Conservation (phyloP, 2,113 vertebrate species). For the Festucalex cinctus region DNA sequence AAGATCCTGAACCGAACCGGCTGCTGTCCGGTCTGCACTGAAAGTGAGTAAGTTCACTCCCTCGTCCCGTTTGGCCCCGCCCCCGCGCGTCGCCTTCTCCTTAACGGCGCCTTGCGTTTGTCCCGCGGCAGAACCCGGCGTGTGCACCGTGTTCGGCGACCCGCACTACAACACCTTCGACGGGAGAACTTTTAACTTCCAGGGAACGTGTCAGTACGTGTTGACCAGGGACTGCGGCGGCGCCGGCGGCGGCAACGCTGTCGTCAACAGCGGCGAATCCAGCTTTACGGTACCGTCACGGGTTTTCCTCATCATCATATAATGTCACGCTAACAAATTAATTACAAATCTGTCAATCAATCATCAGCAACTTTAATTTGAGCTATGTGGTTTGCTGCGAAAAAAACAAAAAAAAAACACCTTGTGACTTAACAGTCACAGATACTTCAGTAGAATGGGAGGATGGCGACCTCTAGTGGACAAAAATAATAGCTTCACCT, state of each 20-base stretch:
- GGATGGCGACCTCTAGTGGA: too few relatives aligned
- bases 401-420: too few relatives aligned
- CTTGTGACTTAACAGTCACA: too few relatives aligned
- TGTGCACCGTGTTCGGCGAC: conserved; percentile 97
- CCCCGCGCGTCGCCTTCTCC: not conserved
- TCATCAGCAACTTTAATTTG: not conserved
- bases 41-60: conserved; percentile 88
- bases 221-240: conserved; percentile 86
- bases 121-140: conserved; percentile 84
- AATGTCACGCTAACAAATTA: not conserved
- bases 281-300: conserved; percentile 78
- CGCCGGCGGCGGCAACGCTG: conserved; percentile 21
- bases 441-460: too few relatives aligned
- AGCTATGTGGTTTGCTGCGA: not conserved
- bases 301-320: not conserved
- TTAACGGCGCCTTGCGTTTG: conserved; percentile 18
- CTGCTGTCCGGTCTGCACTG: conserved; percentile 98
- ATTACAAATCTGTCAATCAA: not conserved
- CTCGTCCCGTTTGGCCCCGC: not conserved
- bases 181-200: conserved; percentile 98
- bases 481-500: too few relatives aligned
- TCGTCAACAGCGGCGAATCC: conserved; percentile 77
- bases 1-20: conserved; percentile 98
- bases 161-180: conserved; percentile 99
- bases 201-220: conserved; percentile 97